A percentile compares a stretch with the other conserved stretches of the same genome.
Conservation (phyloP, 1,140 invertebrate genomes). For the Drosophila sproati region DNA sequence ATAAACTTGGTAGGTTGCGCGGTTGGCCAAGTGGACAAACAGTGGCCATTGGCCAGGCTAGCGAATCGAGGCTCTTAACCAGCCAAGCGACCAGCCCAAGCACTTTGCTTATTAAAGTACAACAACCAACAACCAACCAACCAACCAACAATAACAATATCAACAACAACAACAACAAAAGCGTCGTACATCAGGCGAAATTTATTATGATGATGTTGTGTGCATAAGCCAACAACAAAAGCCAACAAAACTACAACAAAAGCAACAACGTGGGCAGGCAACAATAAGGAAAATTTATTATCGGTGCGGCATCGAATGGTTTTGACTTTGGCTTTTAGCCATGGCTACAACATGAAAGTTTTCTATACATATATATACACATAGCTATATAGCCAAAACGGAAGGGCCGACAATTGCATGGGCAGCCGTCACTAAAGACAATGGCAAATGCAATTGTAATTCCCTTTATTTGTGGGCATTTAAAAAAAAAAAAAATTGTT, state of each 20-base stretch:
- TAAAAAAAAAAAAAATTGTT: neutral
- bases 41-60: constrained; percentile 49
- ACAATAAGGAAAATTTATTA: constrained; percentile 82
- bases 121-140: constrained; percentile 25
- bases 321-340: constrained; percentile 62
- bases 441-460: constrained; percentile 71
- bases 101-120: constrained; percentile 81
- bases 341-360: constrained; percentile 55
- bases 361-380: constrained; percentile 5
- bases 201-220: constrained; percentile 82
- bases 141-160: constrained; percentile 28
- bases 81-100: constrained; percentile 74
- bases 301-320: constrained; percentile 76
- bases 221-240: constrained; percentile 54
- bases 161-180: constrained; percentile 32
- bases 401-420: constrained; percentile 69
- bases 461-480: constrained; percentile 19
- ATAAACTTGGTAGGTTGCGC: constrained; percentile 63
- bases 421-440: constrained; percentile 49
- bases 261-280: constrained; percentile 53
- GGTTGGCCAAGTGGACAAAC: constrained; percentile 68
- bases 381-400: constrained; percentile 36
- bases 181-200: constrained; percentile 72
- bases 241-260: constrained; percentile 31
- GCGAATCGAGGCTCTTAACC: constrained; percentile 47